phyloP scores from a whole-genome alignment of 2,888 invertebrate genomes.

The Drosophila mettleri region DNA sequence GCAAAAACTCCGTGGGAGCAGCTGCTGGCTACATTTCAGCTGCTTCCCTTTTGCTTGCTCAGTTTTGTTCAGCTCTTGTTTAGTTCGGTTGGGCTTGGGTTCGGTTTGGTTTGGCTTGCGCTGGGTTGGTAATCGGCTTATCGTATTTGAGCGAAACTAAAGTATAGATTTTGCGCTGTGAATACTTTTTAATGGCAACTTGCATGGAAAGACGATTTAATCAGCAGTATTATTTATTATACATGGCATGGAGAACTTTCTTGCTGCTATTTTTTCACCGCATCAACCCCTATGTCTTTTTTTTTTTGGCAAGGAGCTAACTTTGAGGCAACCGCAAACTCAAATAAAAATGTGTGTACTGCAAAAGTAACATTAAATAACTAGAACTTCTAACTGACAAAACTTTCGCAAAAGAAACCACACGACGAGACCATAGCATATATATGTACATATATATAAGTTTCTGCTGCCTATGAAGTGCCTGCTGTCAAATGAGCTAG shows the following conservation, averaged over 20 bases:
- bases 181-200: conserved; percentile 80
- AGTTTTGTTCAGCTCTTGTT: conserved; percentile 21
- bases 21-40: conserved; percentile 54
- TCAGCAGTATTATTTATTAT: conserved; percentile 78
- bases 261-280: conserved; percentile 26
- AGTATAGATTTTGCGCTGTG: conserved; percentile 78
- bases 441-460: not conserved
- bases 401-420: conserved; percentile 52
- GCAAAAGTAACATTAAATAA: conserved; percentile 62
- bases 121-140: conserved; percentile 69
- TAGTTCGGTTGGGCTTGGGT: conserved; percentile 4
- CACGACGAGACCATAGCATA: conserved; percentile 10
- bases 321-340: conserved; percentile 65
- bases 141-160: conserved; percentile 76
- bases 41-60: conserved; percentile 47
- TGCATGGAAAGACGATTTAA: conserved; percentile 72
- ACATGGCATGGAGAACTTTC: conserved; percentile 72
- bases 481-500: not conserved
- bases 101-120: not conserved
- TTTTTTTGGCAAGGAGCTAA: conserved; percentile 26
- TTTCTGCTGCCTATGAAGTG: not conserved
- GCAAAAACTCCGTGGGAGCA: conserved; percentile 40
- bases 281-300: conserved; percentile 4
- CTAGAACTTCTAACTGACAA: conserved; percentile 56
- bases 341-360: conserved; percentile 59